phyloP scores from a whole-genome alignment of 2,113 vertebrate genomes.

The Aythya baeri region DNA sequence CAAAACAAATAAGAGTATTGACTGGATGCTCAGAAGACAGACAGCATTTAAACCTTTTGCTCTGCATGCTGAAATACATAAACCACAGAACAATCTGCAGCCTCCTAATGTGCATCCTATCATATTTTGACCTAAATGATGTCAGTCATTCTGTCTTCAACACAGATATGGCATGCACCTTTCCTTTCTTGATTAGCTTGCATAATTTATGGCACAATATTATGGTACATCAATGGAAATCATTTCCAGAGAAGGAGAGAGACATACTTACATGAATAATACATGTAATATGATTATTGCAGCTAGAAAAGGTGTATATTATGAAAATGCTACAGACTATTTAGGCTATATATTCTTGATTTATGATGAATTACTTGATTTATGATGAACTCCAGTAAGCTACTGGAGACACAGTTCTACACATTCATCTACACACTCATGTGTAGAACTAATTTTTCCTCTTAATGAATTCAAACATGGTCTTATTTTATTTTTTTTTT shows the following conservation, averaged over 20 bases:
- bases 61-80: neutral
- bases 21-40: neutral
- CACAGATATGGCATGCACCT: neutral
- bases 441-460: neutral
- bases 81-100: neutral
- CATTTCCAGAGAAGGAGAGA: neutral
- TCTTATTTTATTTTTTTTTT: neutral
- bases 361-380: neutral
- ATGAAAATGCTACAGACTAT: neutral
- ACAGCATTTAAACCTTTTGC: neutral
- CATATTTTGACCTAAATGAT: neutral
- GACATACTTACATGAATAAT: neutral
- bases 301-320: neutral
- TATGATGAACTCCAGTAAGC: neutral
- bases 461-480: neutral
- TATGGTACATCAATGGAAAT: neutral
- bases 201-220: neutral
- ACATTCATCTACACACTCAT: neutral
- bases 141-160: neutral
- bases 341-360: neutral
- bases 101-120: neutral
- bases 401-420: neutral
- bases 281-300: neutral
- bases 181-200: neutral
- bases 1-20: neutral